These are phyloP conservation scores for Piezodorus guildinii DNA, from an alignment of 1,140 invertebrate species.

Conservation along the genomic window DNA sequence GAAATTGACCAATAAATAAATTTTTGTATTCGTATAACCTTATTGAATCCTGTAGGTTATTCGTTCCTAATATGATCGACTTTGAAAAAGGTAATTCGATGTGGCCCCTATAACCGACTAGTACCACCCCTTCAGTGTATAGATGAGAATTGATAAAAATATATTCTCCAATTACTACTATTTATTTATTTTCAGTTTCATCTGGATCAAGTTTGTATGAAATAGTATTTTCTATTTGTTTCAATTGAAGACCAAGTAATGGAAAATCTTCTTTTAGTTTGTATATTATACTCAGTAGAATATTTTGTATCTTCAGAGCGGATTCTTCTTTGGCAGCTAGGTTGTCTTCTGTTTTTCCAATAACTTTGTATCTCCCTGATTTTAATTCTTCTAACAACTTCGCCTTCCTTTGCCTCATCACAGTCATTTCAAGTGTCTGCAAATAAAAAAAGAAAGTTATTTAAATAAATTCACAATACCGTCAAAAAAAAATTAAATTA, in stretches of 20 bases:
- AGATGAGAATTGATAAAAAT: neutral
- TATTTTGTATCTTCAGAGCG: slow-evolving; percentile 38
- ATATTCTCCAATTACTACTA: neutral
- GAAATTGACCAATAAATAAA: no score
- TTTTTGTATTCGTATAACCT: no score
- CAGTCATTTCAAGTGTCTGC: slow-evolving; percentile 45
- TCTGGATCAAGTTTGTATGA: slow-evolving; percentile 24
- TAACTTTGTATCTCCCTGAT: slow-evolving; percentile 36
- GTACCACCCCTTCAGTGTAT: no score
- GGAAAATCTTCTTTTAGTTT: slow-evolving; percentile 45
- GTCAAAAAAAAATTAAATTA: no score
- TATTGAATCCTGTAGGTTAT: no score
- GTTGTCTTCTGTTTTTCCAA: slow-evolving; percentile 36
- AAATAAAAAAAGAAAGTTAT: slow-evolving; percentile 18
- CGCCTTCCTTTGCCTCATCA: slow-evolving; percentile 46
- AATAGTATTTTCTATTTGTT: slow-evolving; percentile 25
- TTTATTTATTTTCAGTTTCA: neutral
- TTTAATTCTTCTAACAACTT: slow-evolving; percentile 42
- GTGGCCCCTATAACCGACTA: no score
- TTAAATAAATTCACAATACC: no score
- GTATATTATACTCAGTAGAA: slow-evolving; percentile 41
- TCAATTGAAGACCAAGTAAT: slow-evolving; percentile 22
- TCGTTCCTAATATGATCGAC: no score
- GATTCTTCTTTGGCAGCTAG: slow-evolving; percentile 38
- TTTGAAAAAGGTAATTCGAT: no score